Conservation (phyloP, 2,113 vertebrate species). For the Craseonycteris thonglongyai region DNA sequence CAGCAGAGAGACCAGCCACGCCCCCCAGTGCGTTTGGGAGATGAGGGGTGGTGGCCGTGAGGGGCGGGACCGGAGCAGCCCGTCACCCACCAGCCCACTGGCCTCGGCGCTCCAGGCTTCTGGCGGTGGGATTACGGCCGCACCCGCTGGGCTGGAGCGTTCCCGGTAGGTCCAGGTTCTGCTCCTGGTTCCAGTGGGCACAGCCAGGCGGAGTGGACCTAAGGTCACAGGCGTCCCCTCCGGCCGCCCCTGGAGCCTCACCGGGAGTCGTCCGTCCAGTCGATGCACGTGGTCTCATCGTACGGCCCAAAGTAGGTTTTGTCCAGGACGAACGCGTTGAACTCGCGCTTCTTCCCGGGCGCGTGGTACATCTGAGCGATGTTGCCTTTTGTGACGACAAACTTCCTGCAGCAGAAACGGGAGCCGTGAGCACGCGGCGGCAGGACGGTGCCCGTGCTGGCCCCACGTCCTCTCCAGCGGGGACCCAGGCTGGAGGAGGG, state of each 20-base stretch:
- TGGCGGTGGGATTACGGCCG: rapidly evolving
- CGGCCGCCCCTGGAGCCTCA: slow-evolving; percentile 43
- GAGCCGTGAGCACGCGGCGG: rapidly evolving
- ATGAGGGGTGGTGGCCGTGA: neutral
- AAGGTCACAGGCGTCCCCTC: neutral
- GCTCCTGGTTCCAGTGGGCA: neutral
- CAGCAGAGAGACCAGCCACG: neutral
- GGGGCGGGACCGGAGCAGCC: rapidly evolving
- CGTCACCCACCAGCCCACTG: rapidly evolving
- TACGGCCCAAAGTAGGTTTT: slow-evolving; percentile 96
- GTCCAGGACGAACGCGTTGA: slow-evolving; percentile 94
- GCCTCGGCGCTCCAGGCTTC: neutral
- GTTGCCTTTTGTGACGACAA: slow-evolving; percentile 93
- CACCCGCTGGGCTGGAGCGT: rapidly evolving
- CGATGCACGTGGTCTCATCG: slow-evolving; percentile 96
- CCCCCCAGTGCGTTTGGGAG: neutral
- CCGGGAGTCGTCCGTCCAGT: slow-evolving; percentile 97
- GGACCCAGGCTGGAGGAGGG: neutral
- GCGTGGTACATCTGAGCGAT: slow-evolving; percentile 94
- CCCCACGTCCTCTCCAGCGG: neutral
- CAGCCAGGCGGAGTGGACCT: rapidly evolving
- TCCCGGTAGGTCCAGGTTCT: rapidly evolving
- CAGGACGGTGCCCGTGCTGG: neutral
- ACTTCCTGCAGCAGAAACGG: slow-evolving; percentile 80
- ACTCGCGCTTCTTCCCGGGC: slow-evolving; percentile 91